phyloP scores from a whole-genome alignment of 2,888 invertebrate genomes.

The Drosophila cracens region DNA sequence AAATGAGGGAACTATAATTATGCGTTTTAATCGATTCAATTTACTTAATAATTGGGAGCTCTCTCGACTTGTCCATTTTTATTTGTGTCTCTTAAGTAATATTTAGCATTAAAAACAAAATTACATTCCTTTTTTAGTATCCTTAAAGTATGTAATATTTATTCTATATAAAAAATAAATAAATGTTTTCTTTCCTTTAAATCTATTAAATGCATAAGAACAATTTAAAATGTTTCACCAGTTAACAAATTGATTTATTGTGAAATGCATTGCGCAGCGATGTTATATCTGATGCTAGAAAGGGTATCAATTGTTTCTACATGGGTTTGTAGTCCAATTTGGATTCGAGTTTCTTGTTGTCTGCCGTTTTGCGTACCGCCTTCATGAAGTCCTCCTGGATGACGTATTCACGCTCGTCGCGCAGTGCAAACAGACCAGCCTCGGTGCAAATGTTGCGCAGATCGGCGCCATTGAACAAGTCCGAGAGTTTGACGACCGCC shows the following conservation, averaged over 20 bases:
- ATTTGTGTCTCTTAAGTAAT: neutral
- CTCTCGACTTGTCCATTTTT: neutral
- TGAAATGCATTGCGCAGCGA: neutral
- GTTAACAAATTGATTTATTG: constrained; percentile 16
- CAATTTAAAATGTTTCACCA: neutral
- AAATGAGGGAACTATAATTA: neutral
- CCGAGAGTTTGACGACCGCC: constrained; percentile 98
- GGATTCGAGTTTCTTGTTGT: constrained; percentile 99
- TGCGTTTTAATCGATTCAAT: neutral
- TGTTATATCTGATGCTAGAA: constrained; percentile 5
- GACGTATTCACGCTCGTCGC: constrained; percentile 97
- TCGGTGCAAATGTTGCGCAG: constrained; percentile 99
- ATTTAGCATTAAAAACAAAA: neutral
- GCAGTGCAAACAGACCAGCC: constrained; percentile 95
- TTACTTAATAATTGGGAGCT: neutral
- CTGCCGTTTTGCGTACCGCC: constrained; percentile 98
- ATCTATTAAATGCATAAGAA: neutral
- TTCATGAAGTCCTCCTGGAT: constrained; percentile 99
- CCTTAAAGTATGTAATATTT: neutral
- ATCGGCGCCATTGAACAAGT: constrained; percentile 99
- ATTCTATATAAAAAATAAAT: no score
- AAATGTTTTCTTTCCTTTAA: no score
- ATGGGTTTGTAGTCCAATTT: constrained; percentile 99
- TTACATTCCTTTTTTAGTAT: neutral
- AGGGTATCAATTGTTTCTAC: constrained; percentile 86